phyloP scores from a whole-genome alignment of 35 echinoderm and acorn worm genomes.

The Stichopus chloronotus region DNA sequence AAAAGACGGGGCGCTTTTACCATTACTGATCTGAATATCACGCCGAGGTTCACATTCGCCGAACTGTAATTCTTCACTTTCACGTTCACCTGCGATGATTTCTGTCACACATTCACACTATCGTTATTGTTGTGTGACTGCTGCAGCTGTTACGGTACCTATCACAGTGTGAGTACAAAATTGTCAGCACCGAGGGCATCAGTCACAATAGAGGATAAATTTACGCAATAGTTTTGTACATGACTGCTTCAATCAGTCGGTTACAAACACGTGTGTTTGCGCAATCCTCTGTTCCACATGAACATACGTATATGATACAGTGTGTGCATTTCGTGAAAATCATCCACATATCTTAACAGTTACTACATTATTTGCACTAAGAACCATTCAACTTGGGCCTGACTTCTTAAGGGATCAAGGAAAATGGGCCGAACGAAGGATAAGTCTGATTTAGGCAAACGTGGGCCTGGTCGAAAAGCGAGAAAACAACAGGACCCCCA shows the following conservation, averaged over 20 bases:
- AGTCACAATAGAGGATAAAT: background rate
- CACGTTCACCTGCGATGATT: too few relatives aligned
- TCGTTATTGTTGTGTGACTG: too few relatives aligned
- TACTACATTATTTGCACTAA: too few relatives aligned
- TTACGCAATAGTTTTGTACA: background rate
- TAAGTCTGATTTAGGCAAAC: slow-evolving; percentile 50
- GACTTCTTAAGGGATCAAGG: too few relatives aligned
- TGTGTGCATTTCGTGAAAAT: background rate
- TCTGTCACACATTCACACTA: too few relatives aligned
- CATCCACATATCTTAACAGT: too few relatives aligned
- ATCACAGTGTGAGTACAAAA: background rate
- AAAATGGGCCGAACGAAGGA: slow-evolving; percentile 54
- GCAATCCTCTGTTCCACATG: background rate
- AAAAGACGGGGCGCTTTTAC: too few relatives aligned
- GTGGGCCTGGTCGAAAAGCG: slow-evolving; percentile 52
- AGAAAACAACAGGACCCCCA: slow-evolving; percentile 42
- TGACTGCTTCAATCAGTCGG: background rate
- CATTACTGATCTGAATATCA: too few relatives aligned
- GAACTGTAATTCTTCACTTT: too few relatives aligned
- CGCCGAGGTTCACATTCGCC: too few relatives aligned
- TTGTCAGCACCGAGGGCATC: background rate
- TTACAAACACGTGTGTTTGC: slow-evolving; percentile 1
- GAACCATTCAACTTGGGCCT: too few relatives aligned
- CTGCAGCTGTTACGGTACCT: background rate
- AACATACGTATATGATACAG: background rate